Percentiles rank a stretch among this genome's conserved stretches.
Conservation (phyloP, 2,797 vertebrate genomes). For the Sparidentex hasta region DNA sequence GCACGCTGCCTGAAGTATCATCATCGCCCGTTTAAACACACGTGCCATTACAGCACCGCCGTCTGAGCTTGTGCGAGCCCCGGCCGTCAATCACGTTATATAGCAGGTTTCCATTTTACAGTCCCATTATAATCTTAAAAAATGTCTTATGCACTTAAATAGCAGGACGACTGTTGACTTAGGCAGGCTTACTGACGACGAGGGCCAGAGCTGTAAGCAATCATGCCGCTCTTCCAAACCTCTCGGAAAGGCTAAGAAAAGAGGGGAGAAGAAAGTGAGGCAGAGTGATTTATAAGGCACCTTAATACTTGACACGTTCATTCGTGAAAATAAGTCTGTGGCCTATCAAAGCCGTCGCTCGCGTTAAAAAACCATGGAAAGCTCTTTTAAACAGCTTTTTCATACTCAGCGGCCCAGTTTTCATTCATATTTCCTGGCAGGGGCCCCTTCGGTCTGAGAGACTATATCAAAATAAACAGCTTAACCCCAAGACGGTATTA, state of each 20-base stretch:
- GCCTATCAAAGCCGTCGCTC: slow-evolving; percentile 74
- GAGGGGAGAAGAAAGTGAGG: slow-evolving; percentile 38
- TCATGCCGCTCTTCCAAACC: slow-evolving; percentile 62
- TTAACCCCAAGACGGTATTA: slow-evolving; percentile 54
- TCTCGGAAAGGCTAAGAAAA: slow-evolving; percentile 48
- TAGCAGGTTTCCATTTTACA: slow-evolving; percentile 72
- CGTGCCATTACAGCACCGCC: slow-evolving; percentile 45
- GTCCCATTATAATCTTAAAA: slow-evolving; percentile 72
- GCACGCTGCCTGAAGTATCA: slow-evolving; percentile 47
- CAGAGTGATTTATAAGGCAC: slow-evolving; percentile 77
- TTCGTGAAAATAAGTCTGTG: slow-evolving; percentile 78
- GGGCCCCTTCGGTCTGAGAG: slow-evolving; percentile 47
- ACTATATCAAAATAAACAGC: slow-evolving; percentile 76
- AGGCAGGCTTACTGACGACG: slow-evolving; percentile 62
- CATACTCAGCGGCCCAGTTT: slow-evolving; percentile 61
- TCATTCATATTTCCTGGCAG: slow-evolving; percentile 82
- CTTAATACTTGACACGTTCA: slow-evolving; percentile 79
- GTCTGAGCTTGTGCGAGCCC: slow-evolving; percentile 37
- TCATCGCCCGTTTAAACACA: slow-evolving; percentile 63
- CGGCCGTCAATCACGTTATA: slow-evolving; percentile 68
- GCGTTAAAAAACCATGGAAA: slow-evolving; percentile 70
- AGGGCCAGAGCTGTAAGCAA: slow-evolving; percentile 66
- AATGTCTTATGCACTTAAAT: slow-evolving; percentile 67
- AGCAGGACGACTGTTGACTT: slow-evolving; percentile 71
- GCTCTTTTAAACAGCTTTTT: slow-evolving; percentile 64